Conservation (phyloP, 2,797 vertebrate species). For the Hoplostethus mediterraneus region DNA sequence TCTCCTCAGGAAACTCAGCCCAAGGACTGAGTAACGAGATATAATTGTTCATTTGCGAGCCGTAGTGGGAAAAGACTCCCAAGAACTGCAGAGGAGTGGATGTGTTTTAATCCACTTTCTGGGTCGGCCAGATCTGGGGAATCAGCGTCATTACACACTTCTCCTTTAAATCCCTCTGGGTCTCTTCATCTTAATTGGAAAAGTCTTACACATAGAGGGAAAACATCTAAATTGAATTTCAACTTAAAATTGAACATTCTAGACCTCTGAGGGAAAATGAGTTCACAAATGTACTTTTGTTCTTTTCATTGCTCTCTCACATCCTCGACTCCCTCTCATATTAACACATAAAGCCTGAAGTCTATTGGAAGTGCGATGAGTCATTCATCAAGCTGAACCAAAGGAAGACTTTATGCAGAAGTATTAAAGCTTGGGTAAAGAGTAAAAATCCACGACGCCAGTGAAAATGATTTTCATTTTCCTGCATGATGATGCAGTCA, state of each 20-base stretch:
- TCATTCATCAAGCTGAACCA: slow-evolving; percentile 23
- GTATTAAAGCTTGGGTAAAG: slow-evolving; percentile 26
- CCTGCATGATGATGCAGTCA: slow-evolving; percentile 15
- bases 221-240: not conserved
- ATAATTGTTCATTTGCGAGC: slow-evolving; percentile 33
- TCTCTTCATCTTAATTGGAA: slow-evolving; percentile 39
- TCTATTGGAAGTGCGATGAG: slow-evolving; percentile 14
- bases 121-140: slow-evolving; percentile 12
- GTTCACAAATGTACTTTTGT: not conserved
- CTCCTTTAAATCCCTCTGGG: slow-evolving; percentile 4
- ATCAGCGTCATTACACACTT: slow-evolving; percentile 12
- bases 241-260: not conserved
- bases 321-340: slow-evolving; percentile 1
- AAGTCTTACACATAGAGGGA: not conserved
- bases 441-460: not conserved
- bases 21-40: not conserved
- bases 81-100: slow-evolving; percentile 10
- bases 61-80: not conserved
- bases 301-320: not conserved
- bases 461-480: slow-evolving; percentile 19
- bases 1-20: not conserved
- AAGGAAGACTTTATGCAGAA: slow-evolving; percentile 15
- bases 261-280: not conserved
- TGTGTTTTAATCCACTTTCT: slow-evolving; percentile 31
- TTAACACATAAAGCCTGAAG: slow-evolving; percentile 11